phyloP scores from a whole-genome alignment of 1,140 invertebrate species.

The Drosophila prosaltans region DNA sequence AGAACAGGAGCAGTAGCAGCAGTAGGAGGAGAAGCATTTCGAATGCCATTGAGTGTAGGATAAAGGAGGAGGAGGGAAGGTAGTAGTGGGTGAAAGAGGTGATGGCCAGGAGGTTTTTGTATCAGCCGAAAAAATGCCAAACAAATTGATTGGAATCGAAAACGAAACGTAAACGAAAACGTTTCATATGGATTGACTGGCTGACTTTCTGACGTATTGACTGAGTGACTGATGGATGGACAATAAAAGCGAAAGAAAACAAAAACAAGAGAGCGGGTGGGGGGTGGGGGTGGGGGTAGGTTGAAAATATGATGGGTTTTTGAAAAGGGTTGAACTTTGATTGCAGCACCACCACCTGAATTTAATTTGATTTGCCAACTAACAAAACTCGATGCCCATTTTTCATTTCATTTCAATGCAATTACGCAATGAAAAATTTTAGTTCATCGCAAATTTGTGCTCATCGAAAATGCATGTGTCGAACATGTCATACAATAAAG shows the following conservation, averaged over 20 bases:
- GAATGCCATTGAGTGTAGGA: constrained; percentile 4
- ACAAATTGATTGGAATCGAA: constrained; percentile 81
- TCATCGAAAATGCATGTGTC: constrained; percentile 60
- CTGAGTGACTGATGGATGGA: constrained; percentile 31
- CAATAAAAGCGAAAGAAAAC: constrained; percentile 38
- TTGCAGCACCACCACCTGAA: constrained; percentile 18
- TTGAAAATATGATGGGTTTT: constrained; percentile 9
- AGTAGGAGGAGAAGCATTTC: constrained; percentile 21
- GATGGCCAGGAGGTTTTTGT: constrained; percentile 19
- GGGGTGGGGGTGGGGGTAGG: neutral
- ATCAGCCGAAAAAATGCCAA: constrained; percentile 74
- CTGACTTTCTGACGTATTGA: constrained; percentile 59
- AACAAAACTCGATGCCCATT: constrained; percentile 17
- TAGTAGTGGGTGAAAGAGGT: neutral
- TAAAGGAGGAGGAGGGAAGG: neutral
- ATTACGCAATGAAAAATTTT: constrained; percentile 62
- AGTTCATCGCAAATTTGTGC: constrained; percentile 49
- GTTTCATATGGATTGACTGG: constrained; percentile 78
- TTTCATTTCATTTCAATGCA: constrained; percentile 66
- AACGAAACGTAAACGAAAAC: constrained; percentile 80
- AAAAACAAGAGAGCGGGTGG: constrained; percentile 8
- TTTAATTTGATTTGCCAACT: constrained; percentile 41
- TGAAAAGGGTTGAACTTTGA: constrained; percentile 26
- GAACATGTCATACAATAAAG: constrained; percentile 10
- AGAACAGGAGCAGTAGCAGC: constrained; percentile 15